Base-by-base conservation (phyloP, 2,888 invertebrate species). In the Aporophyla lueneburgensis region DNA sequence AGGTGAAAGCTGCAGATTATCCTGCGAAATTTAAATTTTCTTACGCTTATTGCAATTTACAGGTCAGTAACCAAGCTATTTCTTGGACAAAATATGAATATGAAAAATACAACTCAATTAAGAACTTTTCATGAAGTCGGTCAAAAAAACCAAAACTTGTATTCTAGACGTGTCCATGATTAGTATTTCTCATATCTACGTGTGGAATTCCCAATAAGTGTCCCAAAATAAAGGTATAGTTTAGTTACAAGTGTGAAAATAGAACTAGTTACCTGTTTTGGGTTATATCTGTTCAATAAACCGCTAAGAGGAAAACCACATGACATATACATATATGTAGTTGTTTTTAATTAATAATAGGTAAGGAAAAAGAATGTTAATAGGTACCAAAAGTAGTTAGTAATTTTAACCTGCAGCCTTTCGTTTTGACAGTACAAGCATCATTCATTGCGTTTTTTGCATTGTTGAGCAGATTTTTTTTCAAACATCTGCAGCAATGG, bases 301-400 rank as follows among this genome's bases (percentile, higher is more conserved):
- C 61, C 62, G 24, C 59, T 54, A 40, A 2, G 24, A 71, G 81
- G 78, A 81, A 87, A 85, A 85, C 74, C 73, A n/a, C 71, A 71
- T 21, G 3, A 14, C 14, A 40, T 71, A 9, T 43, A 9, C n/a
- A 27, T 6, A 9, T n/a, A 27, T 6, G 24, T 24, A 21, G 33
- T 63, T 56, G 7, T 80, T 14, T 16, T 7, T 58, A 2, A 53
- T 16, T 14, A 27, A 14, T 46, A 59, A 0, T 12, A 16, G 14
- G n/a, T 24, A 21, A 19, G 27, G 10, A 46, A 78, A 27, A 14
- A 56, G 6, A 14, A 24, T 24, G 6, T 21, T 5, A 67, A 40
- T 65, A 46, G 5, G 24, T 49, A n/a, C 6, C 21, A 9, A 49
- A 43, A 43, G 10, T 69, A 21, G 10, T 33, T 5, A 5, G n/a